Percentiles rank a stretch among this genome's conserved stretches.
These are phyloP conservation scores for Perca flavescens DNA, from an alignment of 2,113 vertebrate species.

Conservation along the genomic window DNA sequence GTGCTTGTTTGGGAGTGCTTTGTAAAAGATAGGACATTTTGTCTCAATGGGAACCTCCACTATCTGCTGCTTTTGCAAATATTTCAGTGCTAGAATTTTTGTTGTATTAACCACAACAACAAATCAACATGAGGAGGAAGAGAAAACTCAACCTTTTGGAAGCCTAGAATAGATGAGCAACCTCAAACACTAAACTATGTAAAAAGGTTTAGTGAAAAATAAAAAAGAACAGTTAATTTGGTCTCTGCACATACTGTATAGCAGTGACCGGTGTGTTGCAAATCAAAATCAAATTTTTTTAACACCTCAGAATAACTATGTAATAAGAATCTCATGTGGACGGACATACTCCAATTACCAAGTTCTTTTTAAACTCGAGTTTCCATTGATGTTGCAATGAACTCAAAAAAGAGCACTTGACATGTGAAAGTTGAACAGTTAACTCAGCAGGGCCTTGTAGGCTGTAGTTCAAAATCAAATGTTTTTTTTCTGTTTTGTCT, in stretches of 20 bases:
- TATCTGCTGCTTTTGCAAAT: constrained; percentile 2
- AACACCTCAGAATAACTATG: not conserved
- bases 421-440: not conserved
- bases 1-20: not conserved
- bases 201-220: not conserved
- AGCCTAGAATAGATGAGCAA: not conserved
- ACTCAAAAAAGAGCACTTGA: not conserved
- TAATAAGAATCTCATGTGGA: not conserved
- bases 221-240: not conserved
- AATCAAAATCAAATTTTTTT: not conserved
- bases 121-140: not conserved
- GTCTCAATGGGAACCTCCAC: not conserved
- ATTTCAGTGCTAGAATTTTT: not conserved
- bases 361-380: not conserved
- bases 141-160: not conserved
- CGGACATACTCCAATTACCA: not conserved
- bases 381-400: not conserved
- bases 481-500: not conserved
- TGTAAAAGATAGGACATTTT: not conserved
- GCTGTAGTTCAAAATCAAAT: not conserved
- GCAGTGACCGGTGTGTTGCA: not conserved
- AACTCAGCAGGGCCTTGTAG: not conserved
- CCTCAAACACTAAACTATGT: constrained; percentile 4
- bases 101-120: not conserved
- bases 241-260: not conserved